Conservation (phyloP, 2,888 invertebrate genomes). For the Hoplodrina blanda region DNA sequence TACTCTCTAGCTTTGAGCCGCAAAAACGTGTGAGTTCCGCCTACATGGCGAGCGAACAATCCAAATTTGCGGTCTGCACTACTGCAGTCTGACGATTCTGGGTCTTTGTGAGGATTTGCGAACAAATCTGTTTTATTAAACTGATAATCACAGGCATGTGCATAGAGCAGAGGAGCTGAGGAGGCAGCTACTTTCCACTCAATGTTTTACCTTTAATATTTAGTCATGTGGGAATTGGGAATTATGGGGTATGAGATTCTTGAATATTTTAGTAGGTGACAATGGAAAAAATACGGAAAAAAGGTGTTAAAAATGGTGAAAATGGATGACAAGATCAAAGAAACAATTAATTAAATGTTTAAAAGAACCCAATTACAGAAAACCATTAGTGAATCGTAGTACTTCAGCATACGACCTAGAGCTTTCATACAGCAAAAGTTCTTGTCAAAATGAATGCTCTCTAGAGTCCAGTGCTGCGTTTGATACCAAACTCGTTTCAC, state of each 20-base stretch:
- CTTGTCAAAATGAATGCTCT: conserved; percentile 22
- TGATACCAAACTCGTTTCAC: conserved; percentile 54
- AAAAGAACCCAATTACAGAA: background rate
- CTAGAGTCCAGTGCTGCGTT: conserved; percentile 32
- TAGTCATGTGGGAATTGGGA: too few relatives aligned
- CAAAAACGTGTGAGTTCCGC: conserved; percentile 86
- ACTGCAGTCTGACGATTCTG: conserved; percentile 22
- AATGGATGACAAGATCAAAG: too few relatives aligned
- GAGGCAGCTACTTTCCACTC: too few relatives aligned
- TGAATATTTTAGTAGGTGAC: too few relatives aligned
- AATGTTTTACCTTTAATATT: too few relatives aligned
- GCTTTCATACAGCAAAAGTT: conserved; percentile 18
- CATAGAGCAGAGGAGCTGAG: background rate
- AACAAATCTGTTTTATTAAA: conserved; percentile 15
- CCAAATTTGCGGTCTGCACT: conserved; percentile 31
- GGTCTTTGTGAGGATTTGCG: conserved; percentile 12
- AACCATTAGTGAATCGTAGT: conserved; percentile 7
- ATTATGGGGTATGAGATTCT: too few relatives aligned
- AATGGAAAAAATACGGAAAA: too few relatives aligned
- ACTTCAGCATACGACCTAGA: conserved; percentile 11
- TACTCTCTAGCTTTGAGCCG: conserved; percentile 75
- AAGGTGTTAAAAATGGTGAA: too few relatives aligned
- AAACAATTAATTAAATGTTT: too few relatives aligned
- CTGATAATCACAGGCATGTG: conserved; percentile 4
- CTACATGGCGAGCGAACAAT: conserved; percentile 66